Percentiles rank a stretch among this genome's conserved stretches.
Evolutionary conservation across 2,888 invertebrate genomes (phyloP).

Genomic region (Panopea generosa): DNA sequence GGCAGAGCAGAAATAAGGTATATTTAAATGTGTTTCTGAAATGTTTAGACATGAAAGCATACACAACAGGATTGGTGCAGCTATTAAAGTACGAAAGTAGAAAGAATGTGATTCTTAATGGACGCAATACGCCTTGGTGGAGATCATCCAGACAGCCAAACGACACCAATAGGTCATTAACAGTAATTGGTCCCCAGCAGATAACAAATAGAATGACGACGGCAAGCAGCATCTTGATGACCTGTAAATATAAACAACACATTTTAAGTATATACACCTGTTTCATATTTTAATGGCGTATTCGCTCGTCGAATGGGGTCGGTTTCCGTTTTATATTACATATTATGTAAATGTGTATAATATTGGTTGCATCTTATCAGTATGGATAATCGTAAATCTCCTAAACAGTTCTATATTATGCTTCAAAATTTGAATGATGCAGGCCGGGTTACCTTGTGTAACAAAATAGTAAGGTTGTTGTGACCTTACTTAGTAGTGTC

Average conservation of each 20-base stretch:
- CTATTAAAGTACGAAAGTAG: slow-evolving; percentile 91
- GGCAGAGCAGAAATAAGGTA: slow-evolving; percentile 67
- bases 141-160: slow-evolving; percentile 87
- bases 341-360: too few relatives aligned
- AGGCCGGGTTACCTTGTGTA: too few relatives aligned
- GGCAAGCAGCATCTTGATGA: slow-evolving; percentile 91
- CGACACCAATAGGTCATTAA: slow-evolving; percentile 89
- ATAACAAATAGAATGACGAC: slow-evolving; percentile 90
- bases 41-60: slow-evolving; percentile 91
- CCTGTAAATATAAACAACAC: slow-evolving; percentile 86
- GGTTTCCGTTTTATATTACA: too few relatives aligned
- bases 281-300: too few relatives aligned
- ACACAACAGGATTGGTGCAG: slow-evolving; percentile 91
- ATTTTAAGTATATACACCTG: too few relatives aligned
- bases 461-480: too few relatives aligned
- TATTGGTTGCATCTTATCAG: too few relatives aligned
- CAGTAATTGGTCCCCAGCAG: slow-evolving; percentile 90
- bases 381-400: too few relatives aligned
- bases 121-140: slow-evolving; percentile 87
- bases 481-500: too few relatives aligned
- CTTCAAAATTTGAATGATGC: too few relatives aligned
- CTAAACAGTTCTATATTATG: too few relatives aligned
- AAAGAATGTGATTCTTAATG: slow-evolving; percentile 88
- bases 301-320: too few relatives aligned
- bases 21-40: slow-evolving; percentile 87